Evolutionary conservation across 2,888 invertebrate genomes (phyloP), one percentile per base, ranked within the genome.

Genomic region (Kuschelorhynchus macadamiae): DNA sequence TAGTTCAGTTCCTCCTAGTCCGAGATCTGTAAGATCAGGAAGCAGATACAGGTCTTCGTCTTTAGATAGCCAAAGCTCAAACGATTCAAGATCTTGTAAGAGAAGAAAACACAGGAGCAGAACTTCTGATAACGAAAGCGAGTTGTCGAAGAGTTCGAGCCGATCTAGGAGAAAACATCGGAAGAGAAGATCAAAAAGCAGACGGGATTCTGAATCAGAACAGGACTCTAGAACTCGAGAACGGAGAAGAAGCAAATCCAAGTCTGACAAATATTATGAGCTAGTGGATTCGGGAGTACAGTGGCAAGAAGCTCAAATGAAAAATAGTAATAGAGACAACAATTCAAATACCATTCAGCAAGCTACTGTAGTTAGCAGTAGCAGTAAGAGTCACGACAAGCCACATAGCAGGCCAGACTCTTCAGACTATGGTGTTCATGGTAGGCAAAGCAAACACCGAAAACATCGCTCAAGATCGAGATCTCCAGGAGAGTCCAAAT

Each of bases 111-210:
- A 94, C 81, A 89, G 94, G 36, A 93, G 93, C 76, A 47, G 65
- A 78, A 89, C 93, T 74, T 95, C 95, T 0, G 96, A 96, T 81
- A 95, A 94, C 74, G 95, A 96, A 83, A 95, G 95, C 78, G 95
- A 96, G 84, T 85, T 94, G 74, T 95, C 95, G 0, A 90, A 94
- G 68, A 91, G 93, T 41, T 95, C 95, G 5, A 92, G 91, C 12
- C 89, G 92, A 73, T 94, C 93, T 5, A 91, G 91, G 14, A 87
- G 93, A 66, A 90, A 91, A 64, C 92, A 92, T 76, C 86, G 91
- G 39, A 85, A 91, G 60, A 92, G 94, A 80, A 88, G 91, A 41
- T 91, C 93, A 75, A 62, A 57, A 32, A 88, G 89, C 73, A 90
- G 92, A 77, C 87, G 89, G 65, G 91, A 92, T 76, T 91, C 91